phyloP scores from a whole-genome alignment of 2,113 vertebrate genomes.

The Gobius niger region DNA sequence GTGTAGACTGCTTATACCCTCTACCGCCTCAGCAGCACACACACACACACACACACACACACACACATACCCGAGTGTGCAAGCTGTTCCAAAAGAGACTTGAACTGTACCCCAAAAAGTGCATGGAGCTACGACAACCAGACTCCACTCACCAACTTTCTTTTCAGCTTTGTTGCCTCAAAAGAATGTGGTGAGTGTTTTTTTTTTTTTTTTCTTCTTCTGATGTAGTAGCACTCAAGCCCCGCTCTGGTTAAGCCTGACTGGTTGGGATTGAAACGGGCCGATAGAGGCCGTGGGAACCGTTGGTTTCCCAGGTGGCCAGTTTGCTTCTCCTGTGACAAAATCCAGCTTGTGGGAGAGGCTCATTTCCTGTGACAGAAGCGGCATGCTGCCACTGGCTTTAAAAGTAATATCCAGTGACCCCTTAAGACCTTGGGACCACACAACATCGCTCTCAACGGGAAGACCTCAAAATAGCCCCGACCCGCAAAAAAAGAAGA shows the following conservation, averaged over 20 bases:
- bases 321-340: conserved; percentile 53
- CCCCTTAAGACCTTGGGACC: conserved; percentile 53
- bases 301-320: conserved; percentile 52
- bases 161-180: not conserved
- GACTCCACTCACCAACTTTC: not conserved
- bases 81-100: not conserved
- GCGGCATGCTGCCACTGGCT: conserved; percentile 38
- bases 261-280: conserved; percentile 40
- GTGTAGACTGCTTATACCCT: too few species aligned
- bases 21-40: too few species aligned
- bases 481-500: conserved; percentile 8
- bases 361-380: conserved; percentile 56
- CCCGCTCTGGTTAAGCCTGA: conserved; percentile 4
- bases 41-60: too few species aligned
- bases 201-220: too few species aligned
- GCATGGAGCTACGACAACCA: not conserved
- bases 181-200: not conserved
- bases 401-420: conserved; percentile 50
- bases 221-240: conserved; percentile 15
- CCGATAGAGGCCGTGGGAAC: conserved; percentile 66
- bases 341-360: conserved; percentile 50
- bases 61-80: too few species aligned
- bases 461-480: conserved; percentile 40
- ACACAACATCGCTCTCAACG: conserved; percentile 42
- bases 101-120: not conserved